Base-by-base conservation (phyloP, 2,113 vertebrate species). In the Antennarius striatus region DNA sequence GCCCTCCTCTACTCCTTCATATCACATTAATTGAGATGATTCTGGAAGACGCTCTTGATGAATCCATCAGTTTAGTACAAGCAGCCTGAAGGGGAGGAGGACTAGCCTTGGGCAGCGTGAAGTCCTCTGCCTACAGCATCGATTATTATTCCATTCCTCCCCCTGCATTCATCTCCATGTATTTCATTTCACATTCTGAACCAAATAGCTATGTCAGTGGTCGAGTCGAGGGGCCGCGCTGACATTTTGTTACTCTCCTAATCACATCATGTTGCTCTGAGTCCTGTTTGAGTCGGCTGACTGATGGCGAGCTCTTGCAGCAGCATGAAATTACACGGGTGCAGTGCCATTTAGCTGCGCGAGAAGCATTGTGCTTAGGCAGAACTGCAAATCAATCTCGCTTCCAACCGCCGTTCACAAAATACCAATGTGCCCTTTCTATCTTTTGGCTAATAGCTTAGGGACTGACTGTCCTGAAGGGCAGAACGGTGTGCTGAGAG, bases 331-430 rank as follows among this genome's bases (percentile, higher is more conserved):
- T 74, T 77, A 72, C 73, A 81, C 47, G 48, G 14, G 14, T 62
- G 62, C 66, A 11, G 17, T 68, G 74, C 43, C 69, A 79, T 73
- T 85, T 73, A 73, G 51, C 62, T 74, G 47, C 12, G 53, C 5
- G 54, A 75, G 73, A 50, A 70, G 69, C 57, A 68, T 49, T 77
- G 72, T 75, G 75, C 60, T 76, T 73, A 4, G 72, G 56, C 56
- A 53, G 52, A 81, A 55, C 46, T n/a, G 10, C 0, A 11, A 79
- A 84, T 85, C 85, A 85, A 84, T 86, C 78, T 71, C 30, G 22
- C 60, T 49, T 71, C 43, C 32, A 10, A 43, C 51, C 45, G 51
- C 22, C 42, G 8, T 64, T 60, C 65, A 58, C 58, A 8, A 79
- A 80, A 82, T 74, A 71, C 61, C 79, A 79, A 28, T 15, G 55